Percentiles rank a stretch among this genome's conserved stretches.
Conservation (phyloP, 1,140 invertebrate genomes). For the Hyphantria cunea region DNA sequence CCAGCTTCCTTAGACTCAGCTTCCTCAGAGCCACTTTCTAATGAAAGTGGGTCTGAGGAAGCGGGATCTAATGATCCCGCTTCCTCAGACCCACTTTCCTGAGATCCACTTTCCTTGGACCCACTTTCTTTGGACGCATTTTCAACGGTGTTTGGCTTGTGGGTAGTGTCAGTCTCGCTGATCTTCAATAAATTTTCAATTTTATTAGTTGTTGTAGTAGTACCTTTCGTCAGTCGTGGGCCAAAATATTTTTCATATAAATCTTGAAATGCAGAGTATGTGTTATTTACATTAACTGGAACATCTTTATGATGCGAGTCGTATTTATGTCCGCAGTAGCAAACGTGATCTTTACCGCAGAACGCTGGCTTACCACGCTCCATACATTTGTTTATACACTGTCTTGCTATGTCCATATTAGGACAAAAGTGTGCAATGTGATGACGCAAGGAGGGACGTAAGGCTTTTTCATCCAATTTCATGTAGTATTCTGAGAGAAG, state of each 20-base stretch:
- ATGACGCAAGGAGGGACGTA: constrained; percentile 43
- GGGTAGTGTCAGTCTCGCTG: no score
- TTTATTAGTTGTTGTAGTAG: no score
- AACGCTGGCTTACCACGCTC: constrained; percentile 59
- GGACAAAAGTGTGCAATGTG: constrained; percentile 75
- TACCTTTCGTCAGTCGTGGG: background rate
- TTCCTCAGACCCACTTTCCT: no score
- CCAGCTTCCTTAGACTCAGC: no score
- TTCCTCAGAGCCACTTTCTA: no score
- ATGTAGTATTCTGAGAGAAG: background rate
- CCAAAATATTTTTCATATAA: constrained; percentile 68
- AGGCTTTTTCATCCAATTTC: background rate
- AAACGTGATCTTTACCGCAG: constrained; percentile 70
- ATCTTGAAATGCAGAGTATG: constrained; percentile 46
- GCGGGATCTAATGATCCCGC: no score
- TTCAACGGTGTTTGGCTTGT: no score
- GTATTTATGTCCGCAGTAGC: constrained; percentile 68
- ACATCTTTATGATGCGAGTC: no score
- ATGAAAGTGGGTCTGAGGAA: no score
- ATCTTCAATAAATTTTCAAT: no score
- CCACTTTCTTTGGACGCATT: no score
- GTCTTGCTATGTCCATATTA: constrained; percentile 52
- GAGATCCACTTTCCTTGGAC: no score
- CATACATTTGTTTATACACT: constrained; percentile 62
- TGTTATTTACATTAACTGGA: constrained; percentile 8